A percentile compares a stretch with the other conserved stretches of the same genome.
phyloP scores from a whole-genome alignment of 2,888 invertebrate species.

The Horisme vitalbata region DNA sequence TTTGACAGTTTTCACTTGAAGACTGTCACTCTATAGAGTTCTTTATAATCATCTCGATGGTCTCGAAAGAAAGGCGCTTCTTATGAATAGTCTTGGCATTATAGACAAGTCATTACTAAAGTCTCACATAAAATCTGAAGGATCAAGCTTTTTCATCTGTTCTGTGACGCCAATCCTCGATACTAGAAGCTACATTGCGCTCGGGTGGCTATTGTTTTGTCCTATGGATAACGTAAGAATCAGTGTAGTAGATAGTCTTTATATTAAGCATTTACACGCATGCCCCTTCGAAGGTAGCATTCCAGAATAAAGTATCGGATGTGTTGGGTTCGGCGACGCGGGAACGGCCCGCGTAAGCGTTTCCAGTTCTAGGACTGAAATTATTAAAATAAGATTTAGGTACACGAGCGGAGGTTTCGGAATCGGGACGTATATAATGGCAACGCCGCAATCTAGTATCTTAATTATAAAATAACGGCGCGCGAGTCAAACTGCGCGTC shows the following conservation, averaged over 20 bases:
- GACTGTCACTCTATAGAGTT: too few relatives aligned
- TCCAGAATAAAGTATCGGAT: constrained; percentile 1
- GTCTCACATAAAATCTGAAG: too few relatives aligned
- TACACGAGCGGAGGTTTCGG: constrained; percentile 46
- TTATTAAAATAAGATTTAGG: constrained; percentile 49
- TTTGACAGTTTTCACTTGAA: too few relatives aligned
- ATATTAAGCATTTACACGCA: constrained; percentile 6
- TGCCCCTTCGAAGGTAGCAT: constrained; percentile 4
- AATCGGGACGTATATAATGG: constrained; percentile 41
- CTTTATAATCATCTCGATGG: too few relatives aligned
- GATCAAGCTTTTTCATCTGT: too few relatives aligned
- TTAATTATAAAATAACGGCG: constrained; percentile 35
- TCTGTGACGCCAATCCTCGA: too few relatives aligned
- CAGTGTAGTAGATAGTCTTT: neutral
- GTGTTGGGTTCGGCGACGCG: constrained; percentile 13
- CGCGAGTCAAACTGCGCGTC: constrained; percentile 45
- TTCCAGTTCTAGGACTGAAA: constrained; percentile 53
- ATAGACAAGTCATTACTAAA: too few relatives aligned
- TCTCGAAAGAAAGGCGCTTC: too few relatives aligned
- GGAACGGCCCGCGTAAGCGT: constrained; percentile 23
- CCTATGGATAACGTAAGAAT: neutral
- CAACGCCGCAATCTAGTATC: constrained; percentile 33
- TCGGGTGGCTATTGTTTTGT: too few relatives aligned
- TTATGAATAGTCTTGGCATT: too few relatives aligned
- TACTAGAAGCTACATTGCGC: too few relatives aligned